These are phyloP conservation scores for Zonitis immaculata DNA, from an alignment of 2,888 invertebrate genomes.

Conservation along the genomic window DNA sequence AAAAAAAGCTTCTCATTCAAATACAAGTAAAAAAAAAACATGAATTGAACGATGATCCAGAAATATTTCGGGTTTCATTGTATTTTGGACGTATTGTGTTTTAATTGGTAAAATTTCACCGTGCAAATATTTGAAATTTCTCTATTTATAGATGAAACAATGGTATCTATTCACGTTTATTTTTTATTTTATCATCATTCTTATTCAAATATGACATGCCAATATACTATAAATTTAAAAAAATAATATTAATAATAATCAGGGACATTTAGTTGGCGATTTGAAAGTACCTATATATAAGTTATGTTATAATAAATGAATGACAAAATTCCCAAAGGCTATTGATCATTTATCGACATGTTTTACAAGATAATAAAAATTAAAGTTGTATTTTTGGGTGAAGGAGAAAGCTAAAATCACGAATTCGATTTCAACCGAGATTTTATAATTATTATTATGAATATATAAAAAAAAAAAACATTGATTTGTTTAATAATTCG, in stretches of 20 bases:
- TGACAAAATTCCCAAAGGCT: conserved; percentile 21
- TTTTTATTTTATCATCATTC: too few relatives aligned
- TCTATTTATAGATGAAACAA: conserved; percentile 5
- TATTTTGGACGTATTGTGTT: conserved; percentile 4
- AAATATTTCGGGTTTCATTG: conserved; percentile 12
- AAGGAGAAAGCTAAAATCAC: conserved; percentile 18
- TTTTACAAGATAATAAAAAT: too few relatives aligned
- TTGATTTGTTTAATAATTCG: conserved; percentile 13
- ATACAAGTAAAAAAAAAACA: background rate
- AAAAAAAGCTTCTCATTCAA: background rate
- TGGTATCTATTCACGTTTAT: background rate
- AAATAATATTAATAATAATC: too few relatives aligned
- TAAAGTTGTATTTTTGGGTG: conserved; percentile 9
- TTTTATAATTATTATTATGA: conserved; percentile 1
- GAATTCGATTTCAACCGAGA: too few relatives aligned
- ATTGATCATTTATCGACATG: conserved; percentile 30
- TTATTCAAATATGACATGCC: too few relatives aligned
- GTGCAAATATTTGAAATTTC: conserved; percentile 13
- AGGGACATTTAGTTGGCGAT: conserved; percentile 14
- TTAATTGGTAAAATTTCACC: conserved; percentile 16
- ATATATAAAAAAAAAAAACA: background rate
- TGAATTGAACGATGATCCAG: background rate
- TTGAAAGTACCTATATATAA: conserved; percentile 20
- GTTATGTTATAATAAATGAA: too few relatives aligned
- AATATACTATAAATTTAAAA: too few relatives aligned